phyloP scores from a whole-genome alignment of 35 echinoderm and acorn worm species.

The Eucidaris tribuloides region DNA sequence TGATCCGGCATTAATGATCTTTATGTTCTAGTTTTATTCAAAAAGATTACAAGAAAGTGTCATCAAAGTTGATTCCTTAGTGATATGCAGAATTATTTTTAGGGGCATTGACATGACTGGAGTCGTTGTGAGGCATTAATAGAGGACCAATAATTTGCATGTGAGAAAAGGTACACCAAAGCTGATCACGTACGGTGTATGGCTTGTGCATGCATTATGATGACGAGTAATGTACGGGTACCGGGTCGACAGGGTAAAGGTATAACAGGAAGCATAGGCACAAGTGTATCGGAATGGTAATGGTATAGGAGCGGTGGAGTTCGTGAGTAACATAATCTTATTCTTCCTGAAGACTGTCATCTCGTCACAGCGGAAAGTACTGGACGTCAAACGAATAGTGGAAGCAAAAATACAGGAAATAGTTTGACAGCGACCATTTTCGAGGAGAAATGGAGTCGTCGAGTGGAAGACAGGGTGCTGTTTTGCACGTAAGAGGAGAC shows the following conservation, averaged over 20 bases:
- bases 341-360: background rate
- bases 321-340: background rate
- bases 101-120: background rate
- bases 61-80: background rate
- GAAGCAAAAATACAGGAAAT: background rate
- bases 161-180: background rate
- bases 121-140: constrained; percentile 4
- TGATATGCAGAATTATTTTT: background rate
- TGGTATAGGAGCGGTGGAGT: background rate
- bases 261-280: background rate
- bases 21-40: background rate
- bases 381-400: background rate
- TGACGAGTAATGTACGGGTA: background rate
- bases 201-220: background rate
- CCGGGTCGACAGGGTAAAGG: background rate
- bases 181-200: background rate
- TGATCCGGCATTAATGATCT: background rate
- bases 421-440: background rate
- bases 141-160: constrained; percentile 33
- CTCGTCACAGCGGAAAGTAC: background rate
- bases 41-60: background rate
- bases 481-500: constrained; percentile 77
- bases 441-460: background rate
- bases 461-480: background rate
- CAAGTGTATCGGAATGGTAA: background rate